Percentiles rank a stretch among this genome's conserved stretches.
Evolutionary conservation across 2,797 vertebrate genomes (phyloP).

Genomic region (Paedocypris micromegethes): DNA sequence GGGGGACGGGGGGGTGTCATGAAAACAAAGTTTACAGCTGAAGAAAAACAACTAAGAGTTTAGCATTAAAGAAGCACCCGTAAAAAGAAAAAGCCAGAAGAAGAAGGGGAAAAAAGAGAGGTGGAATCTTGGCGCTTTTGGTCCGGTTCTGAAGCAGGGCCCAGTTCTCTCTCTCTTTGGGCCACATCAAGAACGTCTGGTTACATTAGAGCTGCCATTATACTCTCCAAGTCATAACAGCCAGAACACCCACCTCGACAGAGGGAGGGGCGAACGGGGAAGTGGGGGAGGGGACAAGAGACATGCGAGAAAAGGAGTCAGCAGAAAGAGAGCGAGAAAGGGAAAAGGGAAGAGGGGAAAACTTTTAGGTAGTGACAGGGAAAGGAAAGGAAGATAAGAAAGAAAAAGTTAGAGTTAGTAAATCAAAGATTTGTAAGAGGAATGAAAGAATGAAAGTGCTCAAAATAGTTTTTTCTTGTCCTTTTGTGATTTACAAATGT

Average conservation of each 20-base stretch:
- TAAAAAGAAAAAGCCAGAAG: slow-evolving; percentile 50
- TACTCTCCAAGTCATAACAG: slow-evolving; percentile 85
- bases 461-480: too few relatives aligned
- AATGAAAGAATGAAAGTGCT: too few relatives aligned
- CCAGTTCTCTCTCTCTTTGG: slow-evolving; percentile 52
- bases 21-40: slow-evolving; percentile 67
- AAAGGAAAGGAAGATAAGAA: too few relatives aligned
- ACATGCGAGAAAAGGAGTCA: slow-evolving; percentile 56
- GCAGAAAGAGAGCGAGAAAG: slow-evolving; percentile 37
- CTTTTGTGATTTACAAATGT: too few relatives aligned
- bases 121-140: slow-evolving; percentile 59
- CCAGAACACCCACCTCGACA: slow-evolving; percentile 83
- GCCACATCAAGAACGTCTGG: slow-evolving; percentile 76
- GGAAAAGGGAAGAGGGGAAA: slow-evolving; percentile 9
- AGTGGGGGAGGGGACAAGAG: slow-evolving; percentile 36
- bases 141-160: slow-evolving; percentile 54
- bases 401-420: too few relatives aligned
- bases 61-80: slow-evolving; percentile 70
- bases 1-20: slow-evolving; percentile 50
- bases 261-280: slow-evolving; percentile 41
- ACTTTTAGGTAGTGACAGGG: background rate
- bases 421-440: too few relatives aligned
- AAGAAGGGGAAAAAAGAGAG: slow-evolving; percentile 45
- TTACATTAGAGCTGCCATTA: slow-evolving; percentile 82
- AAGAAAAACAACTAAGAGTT: slow-evolving; percentile 63